Base-by-base conservation (phyloP, 1,140 invertebrate species). In the Monochamus saltuarius region DNA sequence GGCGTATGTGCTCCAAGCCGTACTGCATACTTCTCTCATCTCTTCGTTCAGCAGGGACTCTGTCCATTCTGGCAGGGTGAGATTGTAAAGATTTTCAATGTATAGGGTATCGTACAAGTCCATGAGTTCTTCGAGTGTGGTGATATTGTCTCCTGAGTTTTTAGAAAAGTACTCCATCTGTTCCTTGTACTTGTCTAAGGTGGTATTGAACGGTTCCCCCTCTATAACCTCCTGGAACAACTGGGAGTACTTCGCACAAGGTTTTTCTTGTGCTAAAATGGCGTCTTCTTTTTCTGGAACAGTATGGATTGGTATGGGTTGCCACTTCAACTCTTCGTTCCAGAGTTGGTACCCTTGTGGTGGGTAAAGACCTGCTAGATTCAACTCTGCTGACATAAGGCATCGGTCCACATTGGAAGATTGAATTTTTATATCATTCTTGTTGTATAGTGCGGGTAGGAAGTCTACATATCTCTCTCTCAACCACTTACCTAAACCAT, bases 261-360 rank as follows among this genome's bases (percentile, higher is more conserved):
- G 75, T 58, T 83, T 84, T 68, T 87, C 84, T 69, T 68, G 71
- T 7, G 56, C 56, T 17, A 71, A 36, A 6, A 92, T 73, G 61
- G 83, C 67, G 80, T 94, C 91, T 11, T 82, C 59, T 2, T 77
- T 62, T 70, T 85, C 79, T 0, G 89, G 86, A 16, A 80, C 65
- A 0, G 92, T 92, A 65, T 94, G 91, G 11, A 96, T 82, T 1
- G 94, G 91, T 68, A 96, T 89, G 0, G 94, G 93, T 75, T 95
- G 92, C 94, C 94, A 97, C 9, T 77, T 69, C 1, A 94, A 73
- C 7, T 83, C 61, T 1, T 66, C 54, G 72, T 92, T 85, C 89
- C 91, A 95, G 7, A 85, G 59, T 68, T 85, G 78, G 14, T 78
- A 68, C 6, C 77, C 80, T 13, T 68, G 68, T 0, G 85, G 84